Evolutionary conservation across 2,113 vertebrate species (phyloP).

Genomic region (Xerus inauris): DNA sequence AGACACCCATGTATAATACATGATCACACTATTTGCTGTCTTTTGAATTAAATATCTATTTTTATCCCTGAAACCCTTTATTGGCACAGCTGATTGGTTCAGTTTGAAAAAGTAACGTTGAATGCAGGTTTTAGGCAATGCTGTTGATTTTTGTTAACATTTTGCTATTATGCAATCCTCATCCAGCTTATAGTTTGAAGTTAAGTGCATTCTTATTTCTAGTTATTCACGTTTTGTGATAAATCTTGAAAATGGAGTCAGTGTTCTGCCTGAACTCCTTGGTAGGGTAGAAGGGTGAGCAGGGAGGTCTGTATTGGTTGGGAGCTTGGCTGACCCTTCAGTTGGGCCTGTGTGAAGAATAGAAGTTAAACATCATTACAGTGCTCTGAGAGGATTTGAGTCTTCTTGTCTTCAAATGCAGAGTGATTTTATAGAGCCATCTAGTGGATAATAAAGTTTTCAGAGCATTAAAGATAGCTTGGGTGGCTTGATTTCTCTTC

Average conservation of each 20-base stretch:
- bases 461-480: neutral
- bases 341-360: neutral
- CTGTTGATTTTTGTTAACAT: neutral
- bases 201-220: neutral
- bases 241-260: neutral
- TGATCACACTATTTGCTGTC: neutral
- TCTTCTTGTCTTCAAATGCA: conserved; percentile 8
- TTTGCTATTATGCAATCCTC: neutral
- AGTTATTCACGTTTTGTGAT: neutral
- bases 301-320: neutral
- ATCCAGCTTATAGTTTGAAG: neutral
- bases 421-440: conserved; percentile 84
- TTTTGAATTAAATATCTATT: neutral
- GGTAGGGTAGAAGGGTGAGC: neutral
- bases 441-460: conserved; percentile 80
- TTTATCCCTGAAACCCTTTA: neutral
- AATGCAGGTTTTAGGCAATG: neutral
- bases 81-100: neutral
- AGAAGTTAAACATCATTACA: neutral
- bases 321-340: neutral
- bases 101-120: conserved; percentile 11
- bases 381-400: neutral
- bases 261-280: neutral
- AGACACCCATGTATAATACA: neutral
- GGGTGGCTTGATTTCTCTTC: neutral